phyloP scores from a whole-genome alignment of 1,140 invertebrate genomes.

The Brachionus rotundiformis region DNA sequence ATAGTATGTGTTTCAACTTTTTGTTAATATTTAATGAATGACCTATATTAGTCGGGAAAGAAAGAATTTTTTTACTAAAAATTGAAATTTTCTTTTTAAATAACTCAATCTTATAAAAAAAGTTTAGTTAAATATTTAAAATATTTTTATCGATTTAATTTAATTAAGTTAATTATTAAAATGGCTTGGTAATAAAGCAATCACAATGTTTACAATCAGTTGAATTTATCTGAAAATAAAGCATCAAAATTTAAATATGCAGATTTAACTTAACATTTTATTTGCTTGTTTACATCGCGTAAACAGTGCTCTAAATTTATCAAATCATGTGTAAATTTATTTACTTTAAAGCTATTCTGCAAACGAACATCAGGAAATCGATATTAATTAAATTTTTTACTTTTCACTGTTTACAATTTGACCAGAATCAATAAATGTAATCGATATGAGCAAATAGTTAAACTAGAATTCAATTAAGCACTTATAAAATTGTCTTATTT shows the following conservation, averaged over 20 bases:
- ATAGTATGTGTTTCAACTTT: too few species aligned
- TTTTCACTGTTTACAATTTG: background rate
- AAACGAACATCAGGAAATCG: constrained; percentile 21
- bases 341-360: background rate
- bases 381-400: constrained; percentile 16
- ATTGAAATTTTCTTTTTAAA: too few species aligned
- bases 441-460: constrained; percentile 12
- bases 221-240: too few species aligned
- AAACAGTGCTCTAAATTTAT: background rate
- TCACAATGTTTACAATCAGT: background rate
- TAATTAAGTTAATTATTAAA: too few species aligned
- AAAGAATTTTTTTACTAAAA: too few species aligned
- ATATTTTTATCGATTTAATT: too few species aligned
- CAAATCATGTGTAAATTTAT: constrained; percentile 7
- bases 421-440: background rate
- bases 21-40: too few species aligned
- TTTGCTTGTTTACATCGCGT: background rate
- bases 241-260: background rate
- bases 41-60: too few species aligned
- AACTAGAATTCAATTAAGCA: background rate
- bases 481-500: background rate
- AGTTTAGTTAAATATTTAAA: too few species aligned
- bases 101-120: too few species aligned
- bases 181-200: too few species aligned
- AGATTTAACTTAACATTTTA: background rate